Percentiles rank a stretch among this genome's conserved stretches.
Evolutionary conservation across 2,888 invertebrate species (phyloP).

Genomic region (Caradrina kadenii): DNA sequence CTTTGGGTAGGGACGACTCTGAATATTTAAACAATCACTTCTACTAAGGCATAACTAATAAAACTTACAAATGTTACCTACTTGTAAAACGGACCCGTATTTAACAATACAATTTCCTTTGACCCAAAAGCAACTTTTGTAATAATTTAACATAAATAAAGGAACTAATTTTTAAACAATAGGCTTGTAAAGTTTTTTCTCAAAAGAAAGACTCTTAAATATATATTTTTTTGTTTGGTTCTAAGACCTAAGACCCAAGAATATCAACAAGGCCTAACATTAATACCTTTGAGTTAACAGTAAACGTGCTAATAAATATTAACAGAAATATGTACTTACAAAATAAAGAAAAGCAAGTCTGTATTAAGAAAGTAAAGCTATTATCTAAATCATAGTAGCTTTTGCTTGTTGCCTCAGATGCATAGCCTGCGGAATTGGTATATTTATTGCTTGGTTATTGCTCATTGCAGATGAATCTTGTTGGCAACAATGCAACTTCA

Average conservation of each 20-base stretch:
- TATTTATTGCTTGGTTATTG: conserved; percentile 48
- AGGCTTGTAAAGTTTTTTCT: conserved; percentile 31
- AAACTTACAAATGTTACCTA: conserved; percentile 48
- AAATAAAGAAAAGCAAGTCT: not conserved
- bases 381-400: conserved; percentile 25
- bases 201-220: conserved; percentile 3
- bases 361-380: conserved; percentile 22
- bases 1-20: conserved; percentile 28
- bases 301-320: not conserved
- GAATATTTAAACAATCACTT: conserved; percentile 60
- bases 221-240: conserved; percentile 4
- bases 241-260: conserved; percentile 2
- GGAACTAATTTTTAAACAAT: conserved; percentile 62
- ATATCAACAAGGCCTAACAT: not conserved
- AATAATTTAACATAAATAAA: conserved; percentile 63
- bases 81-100: conserved; percentile 51
- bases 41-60: conserved; percentile 44
- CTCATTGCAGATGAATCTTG: conserved; percentile 46
- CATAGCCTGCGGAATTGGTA: conserved; percentile 46
- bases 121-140: conserved; percentile 61
- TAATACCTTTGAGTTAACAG: conserved; percentile 5
- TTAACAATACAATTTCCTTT: conserved; percentile 66
- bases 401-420: conserved; percentile 27
- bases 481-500: conserved; percentile 33
- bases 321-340: not conserved